Evolutionary conservation across 2,888 invertebrate species (phyloP).

Genomic region (Alsophila aescularia): DNA sequence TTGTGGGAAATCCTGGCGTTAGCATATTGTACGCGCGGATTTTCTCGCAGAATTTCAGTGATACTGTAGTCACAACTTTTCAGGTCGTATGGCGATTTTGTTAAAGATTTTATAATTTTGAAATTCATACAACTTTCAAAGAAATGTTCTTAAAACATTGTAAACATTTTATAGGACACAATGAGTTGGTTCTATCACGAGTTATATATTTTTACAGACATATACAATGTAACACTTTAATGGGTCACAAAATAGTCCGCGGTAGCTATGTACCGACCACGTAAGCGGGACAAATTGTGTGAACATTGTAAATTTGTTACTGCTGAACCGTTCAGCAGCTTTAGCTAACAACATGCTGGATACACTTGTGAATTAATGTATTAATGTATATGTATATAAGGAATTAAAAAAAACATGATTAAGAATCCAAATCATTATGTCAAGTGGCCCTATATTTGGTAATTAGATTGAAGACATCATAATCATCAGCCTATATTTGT

Average conservation of each 20-base stretch:
- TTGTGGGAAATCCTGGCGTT: conserved; percentile 41
- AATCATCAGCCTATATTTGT: too few species aligned
- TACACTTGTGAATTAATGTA: too few species aligned
- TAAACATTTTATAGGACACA: too few species aligned
- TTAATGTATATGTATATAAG: too few species aligned
- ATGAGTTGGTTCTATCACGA: too few species aligned
- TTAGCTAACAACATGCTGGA: conserved; percentile 9
- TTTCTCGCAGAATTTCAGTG: conserved; percentile 12
- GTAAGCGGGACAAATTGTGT: conserved; percentile 70
- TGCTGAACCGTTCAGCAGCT: conserved; percentile 47
- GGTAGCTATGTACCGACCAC: conserved; percentile 59
- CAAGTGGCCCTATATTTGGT: too few species aligned
- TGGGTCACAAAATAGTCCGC: conserved; percentile 63
- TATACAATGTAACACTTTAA: conserved; percentile 54
- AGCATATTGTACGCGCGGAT: conserved; percentile 29
- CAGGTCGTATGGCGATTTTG: neutral
- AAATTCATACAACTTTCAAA: too few species aligned
- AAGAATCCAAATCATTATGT: too few species aligned
- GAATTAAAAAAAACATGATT: too few species aligned
- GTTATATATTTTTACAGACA: conserved; percentile 31
- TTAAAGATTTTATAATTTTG: too few species aligned
- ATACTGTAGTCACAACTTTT: neutral
- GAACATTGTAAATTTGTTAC: conserved; percentile 65
- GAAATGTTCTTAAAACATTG: too few species aligned
- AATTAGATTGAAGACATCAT: too few species aligned